Percentiles rank a stretch among this genome's conserved stretches.
Evolutionary conservation across 2,113 vertebrate genomes (phyloP).

Genomic region (Leptobrachium ailaonicum): DNA sequence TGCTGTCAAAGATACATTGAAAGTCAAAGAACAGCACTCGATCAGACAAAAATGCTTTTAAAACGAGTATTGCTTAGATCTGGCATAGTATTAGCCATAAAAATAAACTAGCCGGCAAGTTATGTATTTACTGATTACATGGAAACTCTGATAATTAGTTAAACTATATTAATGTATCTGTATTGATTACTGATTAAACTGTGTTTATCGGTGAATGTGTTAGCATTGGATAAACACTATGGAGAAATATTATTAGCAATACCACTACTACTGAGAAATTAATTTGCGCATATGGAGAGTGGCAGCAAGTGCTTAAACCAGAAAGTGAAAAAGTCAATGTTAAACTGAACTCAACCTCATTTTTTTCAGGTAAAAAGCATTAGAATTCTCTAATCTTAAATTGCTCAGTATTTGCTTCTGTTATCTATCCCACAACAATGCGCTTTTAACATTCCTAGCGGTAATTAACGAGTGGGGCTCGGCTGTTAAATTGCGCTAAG

Average conservation of each 20-base stretch:
- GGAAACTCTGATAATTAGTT: neutral
- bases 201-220: neutral
- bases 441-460: no score
- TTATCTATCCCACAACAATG: no score
- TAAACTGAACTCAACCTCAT: no score
- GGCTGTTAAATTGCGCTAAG: no score
- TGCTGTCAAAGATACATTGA: constrained; percentile 64
- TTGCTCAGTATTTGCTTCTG: no score
- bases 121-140: neutral
- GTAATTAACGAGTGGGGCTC: no score
- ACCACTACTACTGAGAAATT: no score
- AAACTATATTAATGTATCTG: neutral
- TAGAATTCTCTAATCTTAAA: no score
- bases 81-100: constrained; percentile 52
- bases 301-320: no score
- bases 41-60: constrained; percentile 58
- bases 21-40: constrained; percentile 60
- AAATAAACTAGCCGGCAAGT: constrained; percentile 45
- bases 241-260: neutral
- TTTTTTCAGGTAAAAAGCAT: no score
- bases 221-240: neutral
- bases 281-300: no score
- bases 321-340: no score
- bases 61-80: constrained; percentile 57
- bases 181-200: neutral